A percentile compares a stretch with the other conserved stretches of the same genome.
Evolutionary conservation across 2,797 vertebrate species (phyloP).

Genomic region (Pelobates cultripes): DNA sequence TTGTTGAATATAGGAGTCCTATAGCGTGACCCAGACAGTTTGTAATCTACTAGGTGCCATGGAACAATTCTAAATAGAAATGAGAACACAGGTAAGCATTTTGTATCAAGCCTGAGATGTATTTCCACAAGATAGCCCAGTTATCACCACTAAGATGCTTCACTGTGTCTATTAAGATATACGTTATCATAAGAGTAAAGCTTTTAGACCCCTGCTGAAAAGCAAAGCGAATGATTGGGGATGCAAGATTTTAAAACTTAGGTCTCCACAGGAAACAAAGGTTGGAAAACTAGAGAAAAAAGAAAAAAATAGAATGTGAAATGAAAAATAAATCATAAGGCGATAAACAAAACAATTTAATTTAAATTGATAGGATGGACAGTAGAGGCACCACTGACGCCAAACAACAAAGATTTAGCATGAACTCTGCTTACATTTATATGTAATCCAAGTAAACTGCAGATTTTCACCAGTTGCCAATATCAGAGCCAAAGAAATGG

Average conservation of each 20-base stretch:
- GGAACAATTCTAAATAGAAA: constrained; percentile 25
- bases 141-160: constrained; percentile 44
- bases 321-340: constrained; percentile 56
- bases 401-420: constrained; percentile 54
- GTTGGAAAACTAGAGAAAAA: constrained; percentile 47
- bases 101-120: constrained; percentile 34
- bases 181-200: constrained; percentile 53
- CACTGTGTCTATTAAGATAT: constrained; percentile 54
- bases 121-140: constrained; percentile 43
- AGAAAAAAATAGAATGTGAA: constrained; percentile 47
- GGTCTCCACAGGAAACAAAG: constrained; percentile 53
- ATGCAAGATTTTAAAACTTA: constrained; percentile 56
- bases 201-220: constrained; percentile 54
- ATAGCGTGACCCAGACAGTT: not conserved
- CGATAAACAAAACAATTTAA: constrained; percentile 56
- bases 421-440: constrained; percentile 52
- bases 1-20: not conserved
- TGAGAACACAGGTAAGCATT: constrained; percentile 41
- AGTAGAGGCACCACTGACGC: constrained; percentile 48
- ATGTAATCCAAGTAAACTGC: constrained; percentile 55
- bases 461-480: constrained; percentile 53
- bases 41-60: not conserved
- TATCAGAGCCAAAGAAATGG: constrained; percentile 47
- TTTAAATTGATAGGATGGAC: constrained; percentile 56
- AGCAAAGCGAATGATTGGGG: constrained; percentile 52